These are phyloP conservation scores for Scaptomyza polygonia DNA, from an alignment of 2,888 invertebrate genomes.

Conservation along the genomic window DNA sequence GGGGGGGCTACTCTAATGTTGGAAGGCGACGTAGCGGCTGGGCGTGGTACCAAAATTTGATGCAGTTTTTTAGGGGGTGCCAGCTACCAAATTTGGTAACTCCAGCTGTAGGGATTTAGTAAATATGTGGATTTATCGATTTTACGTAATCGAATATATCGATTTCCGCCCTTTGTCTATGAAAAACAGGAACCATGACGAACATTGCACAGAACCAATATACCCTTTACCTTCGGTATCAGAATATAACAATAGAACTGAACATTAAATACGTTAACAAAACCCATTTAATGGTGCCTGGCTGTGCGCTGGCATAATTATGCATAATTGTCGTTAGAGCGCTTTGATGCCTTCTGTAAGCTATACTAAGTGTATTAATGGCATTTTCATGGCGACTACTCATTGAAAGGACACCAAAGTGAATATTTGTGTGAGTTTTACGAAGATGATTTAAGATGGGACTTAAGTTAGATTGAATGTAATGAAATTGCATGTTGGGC, in stretches of 20 bases:
- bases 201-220: no score
- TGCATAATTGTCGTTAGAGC: constrained; percentile 67
- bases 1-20: no score
- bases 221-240: no score
- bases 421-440: constrained; percentile 3
- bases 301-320: constrained; percentile 64
- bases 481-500: constrained; percentile 50
- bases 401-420: constrained; percentile 52
- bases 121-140: no score
- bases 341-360: constrained; percentile 56
- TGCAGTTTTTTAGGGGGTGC: no score
- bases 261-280: constrained; percentile 2
- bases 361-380: constrained; percentile 19
- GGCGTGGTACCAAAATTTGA: no score
- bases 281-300: not conserved
- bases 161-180: no score
- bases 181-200: no score
- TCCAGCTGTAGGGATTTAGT: no score
- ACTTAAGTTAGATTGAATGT: constrained; percentile 35
- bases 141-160: no score
- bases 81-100: no score
- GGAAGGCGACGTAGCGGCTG: no score
- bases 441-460: constrained; percentile 10
- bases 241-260: not conserved
- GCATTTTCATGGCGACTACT: constrained; percentile 53